A percentile compares a stretch with the other conserved stretches of the same genome.
Evolutionary conservation across 2,113 vertebrate species (phyloP).

Genomic region (Danio rerio): GRCz12tu NC_133180.1:48255501-48256000

Average conservation of each 20-base stretch:
- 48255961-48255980: neutral
- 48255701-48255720: neutral
- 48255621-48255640: neutral
- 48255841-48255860: neutral
- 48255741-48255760: neutral
- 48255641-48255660: neutral
- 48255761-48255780: conserved; percentile 12
- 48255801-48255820: conserved; percentile 4
- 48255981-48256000: neutral
- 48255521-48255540: neutral
- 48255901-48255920: neutral
- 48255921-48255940: neutral
- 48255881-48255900: neutral
- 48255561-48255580: neutral
- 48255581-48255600: conserved; percentile 14
- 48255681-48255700: conserved; percentile 11
- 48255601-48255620: neutral
- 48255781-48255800: neutral
- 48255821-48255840: neutral
- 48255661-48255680: conserved; percentile 20
- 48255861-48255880: neutral
- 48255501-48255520: neutral
- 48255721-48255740: conserved; percentile 13
- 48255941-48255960: neutral
- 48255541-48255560: neutral